phyloP scores from a whole-genome alignment of 2,113 vertebrate genomes.

The Forbesichthys papilliferus region DNA sequence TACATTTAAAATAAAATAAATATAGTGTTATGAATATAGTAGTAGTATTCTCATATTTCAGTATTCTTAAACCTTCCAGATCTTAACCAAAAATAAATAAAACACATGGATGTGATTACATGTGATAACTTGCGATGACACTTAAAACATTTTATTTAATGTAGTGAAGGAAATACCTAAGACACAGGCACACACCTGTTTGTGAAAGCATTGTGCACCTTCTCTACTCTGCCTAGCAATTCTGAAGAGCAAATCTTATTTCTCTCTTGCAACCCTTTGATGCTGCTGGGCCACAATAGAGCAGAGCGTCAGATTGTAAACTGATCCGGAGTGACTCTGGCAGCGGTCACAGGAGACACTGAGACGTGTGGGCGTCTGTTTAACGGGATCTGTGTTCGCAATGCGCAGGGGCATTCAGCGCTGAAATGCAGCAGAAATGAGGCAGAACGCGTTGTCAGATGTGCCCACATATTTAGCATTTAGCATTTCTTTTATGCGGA shows the following conservation, averaged over 20 bases:
- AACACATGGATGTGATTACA: too few relatives aligned
- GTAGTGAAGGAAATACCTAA: too few relatives aligned
- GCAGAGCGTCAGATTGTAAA: conserved; percentile 48
- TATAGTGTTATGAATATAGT: too few relatives aligned
- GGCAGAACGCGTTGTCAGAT: conserved; percentile 40
- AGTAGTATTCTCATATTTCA: too few relatives aligned
- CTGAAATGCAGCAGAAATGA: conserved; percentile 35
- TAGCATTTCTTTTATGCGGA: background rate
- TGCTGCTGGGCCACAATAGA: conserved; percentile 35
- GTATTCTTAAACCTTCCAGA: too few relatives aligned
- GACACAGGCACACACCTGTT: too few relatives aligned
- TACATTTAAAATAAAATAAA: too few relatives aligned
- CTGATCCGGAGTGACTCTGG: conserved; percentile 50
- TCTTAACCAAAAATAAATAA: too few relatives aligned
- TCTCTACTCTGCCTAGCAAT: too few relatives aligned
- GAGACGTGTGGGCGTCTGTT: conserved; percentile 52
- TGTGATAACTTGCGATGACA: too few relatives aligned
- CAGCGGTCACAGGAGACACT: conserved; percentile 47
- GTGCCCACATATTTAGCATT: conserved; percentile 37
- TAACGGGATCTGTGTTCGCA: conserved; percentile 43
- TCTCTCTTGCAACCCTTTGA: conserved; percentile 21
- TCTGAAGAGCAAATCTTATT: conserved; percentile 7
- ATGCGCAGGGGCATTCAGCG: conserved; percentile 30
- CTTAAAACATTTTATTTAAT: too few relatives aligned
- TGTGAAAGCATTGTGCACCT: too few relatives aligned